Percentiles rank a stretch among this genome's conserved stretches.
phyloP scores from a whole-genome alignment of 2,888 invertebrate species.

The Tipula helvola region DNA sequence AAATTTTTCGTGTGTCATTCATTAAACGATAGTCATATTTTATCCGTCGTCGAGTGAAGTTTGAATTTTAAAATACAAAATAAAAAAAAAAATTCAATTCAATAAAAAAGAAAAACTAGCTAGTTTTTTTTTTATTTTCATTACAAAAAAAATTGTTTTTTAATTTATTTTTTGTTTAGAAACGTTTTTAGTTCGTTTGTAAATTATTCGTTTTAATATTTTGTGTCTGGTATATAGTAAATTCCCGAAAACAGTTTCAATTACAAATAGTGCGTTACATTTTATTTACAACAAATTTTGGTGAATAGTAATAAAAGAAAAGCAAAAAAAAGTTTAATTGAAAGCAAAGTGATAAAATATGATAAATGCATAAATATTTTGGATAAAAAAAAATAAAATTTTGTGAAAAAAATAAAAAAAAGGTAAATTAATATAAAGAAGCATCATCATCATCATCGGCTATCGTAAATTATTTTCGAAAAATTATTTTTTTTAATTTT shows the following conservation, averaged over 20 bases:
- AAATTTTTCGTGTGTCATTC: not conserved
- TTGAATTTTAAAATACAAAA: not conserved
- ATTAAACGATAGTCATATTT: conserved; percentile 5
- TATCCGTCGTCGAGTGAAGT: conserved; percentile 8
- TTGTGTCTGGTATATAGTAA: not conserved
- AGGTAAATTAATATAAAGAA: not conserved
- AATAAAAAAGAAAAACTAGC: not conserved
- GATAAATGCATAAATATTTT: not conserved
- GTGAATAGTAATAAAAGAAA: too few relatives aligned
- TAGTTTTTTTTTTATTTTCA: not conserved
- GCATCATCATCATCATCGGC: not conserved
- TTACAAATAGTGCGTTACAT: not conserved
- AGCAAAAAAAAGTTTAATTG: not conserved
- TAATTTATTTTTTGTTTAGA: not conserved
- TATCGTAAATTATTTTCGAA: not conserved
- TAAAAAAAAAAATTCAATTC: not conserved
- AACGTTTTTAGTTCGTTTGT: not conserved
- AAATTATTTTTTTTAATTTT: too few relatives aligned
- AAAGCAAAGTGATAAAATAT: not conserved
- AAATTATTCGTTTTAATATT: not conserved
- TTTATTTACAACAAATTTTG: not conserved
- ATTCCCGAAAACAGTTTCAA: not conserved
- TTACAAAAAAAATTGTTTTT: not conserved
- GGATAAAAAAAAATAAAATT: not conserved
- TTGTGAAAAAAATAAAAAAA: not conserved